Conservation (phyloP, 2,888 invertebrate species). For the Eupithecia vulgata region DNA sequence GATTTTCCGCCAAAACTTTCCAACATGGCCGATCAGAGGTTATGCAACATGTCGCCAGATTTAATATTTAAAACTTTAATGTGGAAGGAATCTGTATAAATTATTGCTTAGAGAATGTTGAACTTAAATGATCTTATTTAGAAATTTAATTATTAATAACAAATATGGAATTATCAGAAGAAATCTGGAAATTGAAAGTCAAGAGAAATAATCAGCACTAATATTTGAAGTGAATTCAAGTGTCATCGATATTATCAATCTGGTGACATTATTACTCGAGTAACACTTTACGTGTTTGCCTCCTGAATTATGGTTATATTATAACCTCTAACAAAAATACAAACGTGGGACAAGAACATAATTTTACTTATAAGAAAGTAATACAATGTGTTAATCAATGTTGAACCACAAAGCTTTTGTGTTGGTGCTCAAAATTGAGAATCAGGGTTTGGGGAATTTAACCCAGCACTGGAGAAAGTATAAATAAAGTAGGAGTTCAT, state of each 20-base stretch:
- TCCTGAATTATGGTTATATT: background rate
- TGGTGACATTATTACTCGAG: background rate
- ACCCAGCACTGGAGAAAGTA: background rate
- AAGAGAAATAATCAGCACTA: background rate
- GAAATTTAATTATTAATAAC: background rate
- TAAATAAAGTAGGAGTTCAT: background rate
- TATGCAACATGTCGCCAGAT: constrained; percentile 58
- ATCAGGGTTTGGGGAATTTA: background rate
- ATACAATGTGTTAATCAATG: no score
- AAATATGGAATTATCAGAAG: background rate
- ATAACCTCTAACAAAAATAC: background rate
- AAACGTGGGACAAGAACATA: background rate
- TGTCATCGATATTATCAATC: background rate
- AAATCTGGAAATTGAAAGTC: background rate
- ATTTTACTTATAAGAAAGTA: no score
- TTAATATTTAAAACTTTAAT: constrained; percentile 1
- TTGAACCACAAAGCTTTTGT: no score
- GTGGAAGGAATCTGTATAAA: background rate
- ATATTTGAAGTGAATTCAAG: background rate
- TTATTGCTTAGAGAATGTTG: background rate
- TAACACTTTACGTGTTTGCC: background rate
- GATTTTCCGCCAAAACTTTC: constrained; percentile 77
- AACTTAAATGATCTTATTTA: background rate
- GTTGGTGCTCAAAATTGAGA: no score
- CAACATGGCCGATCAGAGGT: constrained; percentile 61